Conservation (phyloP, 2,113 vertebrate genomes). For the Cavia aperea region DNA sequence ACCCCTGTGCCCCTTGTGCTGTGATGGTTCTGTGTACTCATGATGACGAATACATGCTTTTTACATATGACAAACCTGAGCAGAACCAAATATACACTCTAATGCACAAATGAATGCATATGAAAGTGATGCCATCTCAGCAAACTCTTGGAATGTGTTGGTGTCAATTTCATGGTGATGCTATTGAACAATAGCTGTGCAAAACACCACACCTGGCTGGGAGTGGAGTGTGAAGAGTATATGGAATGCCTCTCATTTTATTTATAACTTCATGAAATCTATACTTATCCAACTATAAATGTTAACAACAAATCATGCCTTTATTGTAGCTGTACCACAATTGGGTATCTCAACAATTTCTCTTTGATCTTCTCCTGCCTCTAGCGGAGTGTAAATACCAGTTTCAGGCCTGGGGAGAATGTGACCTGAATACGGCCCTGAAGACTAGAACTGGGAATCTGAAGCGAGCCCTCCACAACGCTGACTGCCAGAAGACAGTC, state of each 20-base stretch:
- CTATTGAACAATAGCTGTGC: not conserved
- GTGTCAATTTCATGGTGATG: not conserved
- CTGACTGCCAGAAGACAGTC: constrained; percentile 88
- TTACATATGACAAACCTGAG: not conserved
- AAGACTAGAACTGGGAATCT: constrained; percentile 91
- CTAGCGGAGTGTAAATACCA: constrained; percentile 96
- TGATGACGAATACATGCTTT: fast-evolving
- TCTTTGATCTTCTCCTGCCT: not conserved
- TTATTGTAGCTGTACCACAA: not conserved
- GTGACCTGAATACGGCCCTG: constrained; percentile 88
- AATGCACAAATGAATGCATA: not conserved
- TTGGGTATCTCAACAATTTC: not conserved
- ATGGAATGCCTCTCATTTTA: not conserved
- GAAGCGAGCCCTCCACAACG: constrained; percentile 93
- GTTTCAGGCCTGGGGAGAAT: constrained; percentile 96
- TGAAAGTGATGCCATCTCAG: not conserved
- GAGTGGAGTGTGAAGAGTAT: fast-evolving
- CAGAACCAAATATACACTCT: not conserved
- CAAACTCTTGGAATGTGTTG: not conserved
- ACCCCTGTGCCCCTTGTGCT: not conserved
- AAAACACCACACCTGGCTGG: not conserved
- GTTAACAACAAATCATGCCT: not conserved
- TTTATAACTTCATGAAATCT: not conserved
- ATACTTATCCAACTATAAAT: not conserved
- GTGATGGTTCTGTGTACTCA: not conserved